Base-by-base conservation (phyloP, 2,888 invertebrate species). In the Podotricha telesiphe region DNA sequence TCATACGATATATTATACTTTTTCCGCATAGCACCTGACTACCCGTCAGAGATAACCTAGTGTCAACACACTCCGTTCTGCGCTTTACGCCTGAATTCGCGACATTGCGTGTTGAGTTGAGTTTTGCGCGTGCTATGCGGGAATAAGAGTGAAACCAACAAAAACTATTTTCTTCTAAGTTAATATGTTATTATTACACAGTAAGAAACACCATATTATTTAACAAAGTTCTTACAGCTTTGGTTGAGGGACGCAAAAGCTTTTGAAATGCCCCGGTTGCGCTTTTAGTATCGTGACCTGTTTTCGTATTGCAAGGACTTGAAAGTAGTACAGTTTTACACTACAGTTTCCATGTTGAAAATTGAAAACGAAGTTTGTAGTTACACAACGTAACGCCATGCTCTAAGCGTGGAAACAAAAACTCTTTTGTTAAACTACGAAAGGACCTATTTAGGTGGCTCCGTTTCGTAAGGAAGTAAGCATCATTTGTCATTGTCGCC, bases 401-500 rank as follows among this genome's bases (percentile, higher is more conserved):
- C 76, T 75, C 77, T 77, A 80, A 82, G 82, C 80, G 75, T 70
- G 75, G 80, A 80, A 81, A 83, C 77, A 79, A 82, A 79, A 74
- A 76, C 68, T 70, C 75, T 75, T 78, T 76, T 51, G 51, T 22
- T 55, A 13, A 37, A 58, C 53, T 51, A 63, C 47, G 67, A 67
- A 58, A 65, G 19, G 56, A 48, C 70, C 55, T 69, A 47, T 71
- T 74, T 72, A 65, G 65, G 66, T 37, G 65, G 45, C 40, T 55
- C 42, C 28, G 42, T 71, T 82, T 74, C 75, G 75, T 75, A 75
- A 76, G 78, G 79, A 80, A 82, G 79, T 79, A 80, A 85, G 82
- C 79, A 81, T 83, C 83, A 84, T 89, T 86, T 82, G 81, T 85
- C 81, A 82, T 77, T 80, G 82, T 83, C 82, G 73, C 59, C 70